Evolutionary conservation across 2,113 vertebrate species (phyloP).

Genomic region (Triplophysa tibetana): DNA sequence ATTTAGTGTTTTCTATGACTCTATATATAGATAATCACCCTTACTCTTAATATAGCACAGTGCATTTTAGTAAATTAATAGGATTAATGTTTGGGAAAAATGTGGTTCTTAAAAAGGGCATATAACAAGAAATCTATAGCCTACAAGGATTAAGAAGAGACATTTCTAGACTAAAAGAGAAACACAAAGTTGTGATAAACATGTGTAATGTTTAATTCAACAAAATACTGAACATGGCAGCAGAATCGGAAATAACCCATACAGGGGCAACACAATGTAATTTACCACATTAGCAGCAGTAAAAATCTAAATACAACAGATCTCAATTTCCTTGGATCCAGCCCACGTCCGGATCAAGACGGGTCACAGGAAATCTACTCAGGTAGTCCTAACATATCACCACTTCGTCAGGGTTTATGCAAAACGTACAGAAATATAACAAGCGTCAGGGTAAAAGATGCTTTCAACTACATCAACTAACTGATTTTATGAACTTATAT

Average conservation of each 20-base stretch:
- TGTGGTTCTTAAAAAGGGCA: too few relatives aligned
- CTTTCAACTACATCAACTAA: constrained; percentile 15
- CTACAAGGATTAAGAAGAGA: background rate
- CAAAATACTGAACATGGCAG: constrained; percentile 43
- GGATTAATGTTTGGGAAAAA: too few relatives aligned
- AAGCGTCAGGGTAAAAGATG: constrained; percentile 16
- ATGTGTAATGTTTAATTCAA: constrained; percentile 47
- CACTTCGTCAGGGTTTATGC: constrained; percentile 27
- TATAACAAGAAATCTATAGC: too few relatives aligned
- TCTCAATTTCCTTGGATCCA: constrained; percentile 4
- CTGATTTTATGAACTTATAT: constrained; percentile 1
- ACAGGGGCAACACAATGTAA: constrained; percentile 30
- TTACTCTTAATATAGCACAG: too few relatives aligned
- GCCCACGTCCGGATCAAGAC: background rate
- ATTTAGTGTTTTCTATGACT: too few relatives aligned
- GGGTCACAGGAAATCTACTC: constrained; percentile 14
- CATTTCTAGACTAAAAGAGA: background rate
- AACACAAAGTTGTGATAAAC: constrained; percentile 5
- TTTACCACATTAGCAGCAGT: constrained; percentile 46
- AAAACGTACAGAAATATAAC: constrained; percentile 16
- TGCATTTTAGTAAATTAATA: too few relatives aligned
- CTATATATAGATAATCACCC: too few relatives aligned
- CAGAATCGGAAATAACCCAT: constrained; percentile 31
- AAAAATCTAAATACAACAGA: background rate
- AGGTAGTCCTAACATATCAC: constrained; percentile 16